Conservation (phyloP, 2,113 vertebrate genomes). For the Fulmarus glacialis region DNA sequence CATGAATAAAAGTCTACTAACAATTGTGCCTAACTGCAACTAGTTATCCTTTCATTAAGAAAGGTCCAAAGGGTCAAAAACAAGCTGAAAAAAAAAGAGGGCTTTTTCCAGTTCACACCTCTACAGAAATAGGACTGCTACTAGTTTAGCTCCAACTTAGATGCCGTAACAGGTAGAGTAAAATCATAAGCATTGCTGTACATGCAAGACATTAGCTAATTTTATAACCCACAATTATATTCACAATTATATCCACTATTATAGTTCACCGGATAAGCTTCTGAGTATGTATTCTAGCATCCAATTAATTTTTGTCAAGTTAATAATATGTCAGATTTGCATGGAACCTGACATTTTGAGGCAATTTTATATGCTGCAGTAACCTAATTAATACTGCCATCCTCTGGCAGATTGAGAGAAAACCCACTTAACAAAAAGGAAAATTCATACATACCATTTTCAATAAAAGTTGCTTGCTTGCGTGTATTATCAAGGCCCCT, state of each 20-base stretch:
- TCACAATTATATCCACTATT: too few relatives aligned
- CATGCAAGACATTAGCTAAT: background rate
- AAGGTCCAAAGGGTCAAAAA: background rate
- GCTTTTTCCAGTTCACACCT: background rate
- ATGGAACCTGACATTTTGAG: background rate
- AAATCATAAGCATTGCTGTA: background rate
- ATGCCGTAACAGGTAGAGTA: background rate
- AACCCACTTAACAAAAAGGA: background rate
- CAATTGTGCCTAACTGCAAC: background rate
- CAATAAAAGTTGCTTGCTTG: background rate
- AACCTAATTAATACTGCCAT: background rate
- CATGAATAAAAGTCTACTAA: background rate
- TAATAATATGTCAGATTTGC: background rate
- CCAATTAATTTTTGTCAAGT: background rate
- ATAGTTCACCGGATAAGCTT: background rate
- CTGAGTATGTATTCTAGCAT: background rate
- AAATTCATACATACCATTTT: background rate
- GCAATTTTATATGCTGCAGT: background rate
- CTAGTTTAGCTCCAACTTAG: background rate
- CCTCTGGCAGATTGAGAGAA: background rate
- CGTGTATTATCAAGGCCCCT: background rate
- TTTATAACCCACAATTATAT: background rate
- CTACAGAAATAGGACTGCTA: background rate
- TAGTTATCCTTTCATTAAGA: too few relatives aligned
- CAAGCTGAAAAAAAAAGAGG: background rate